Conservation (phyloP, 2,888 invertebrate species). For the Stratiomys singularior region DNA sequence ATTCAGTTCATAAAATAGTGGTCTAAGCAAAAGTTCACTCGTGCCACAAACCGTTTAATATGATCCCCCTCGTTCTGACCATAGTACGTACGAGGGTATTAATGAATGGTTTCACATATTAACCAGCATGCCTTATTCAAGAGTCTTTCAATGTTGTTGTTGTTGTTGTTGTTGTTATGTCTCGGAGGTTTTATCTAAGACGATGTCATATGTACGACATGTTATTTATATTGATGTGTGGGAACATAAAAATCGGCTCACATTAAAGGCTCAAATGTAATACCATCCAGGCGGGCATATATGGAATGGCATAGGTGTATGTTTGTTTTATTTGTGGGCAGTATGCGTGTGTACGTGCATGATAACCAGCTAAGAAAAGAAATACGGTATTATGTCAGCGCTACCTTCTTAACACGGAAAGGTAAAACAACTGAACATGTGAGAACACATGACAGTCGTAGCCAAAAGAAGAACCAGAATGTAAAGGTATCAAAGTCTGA, state of each 20-base stretch:
- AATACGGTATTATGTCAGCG: background rate
- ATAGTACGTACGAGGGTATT: background rate
- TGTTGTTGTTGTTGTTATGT: background rate
- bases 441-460: no score
- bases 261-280: constrained; percentile 26
- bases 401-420: background rate
- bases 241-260: constrained; percentile 34
- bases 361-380: background rate
- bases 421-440: background rate
- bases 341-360: background rate
- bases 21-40: constrained; percentile 9
- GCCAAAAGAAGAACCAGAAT: no score
- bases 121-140: constrained; percentile 24
- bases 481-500: no score
- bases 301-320: background rate
- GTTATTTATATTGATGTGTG: constrained; percentile 30
- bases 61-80: background rate
- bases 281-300: background rate
- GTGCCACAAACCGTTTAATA: constrained; percentile 11
- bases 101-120: constrained; percentile 39
- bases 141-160: background rate
- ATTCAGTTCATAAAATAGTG: constrained; percentile 3
- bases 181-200: background rate
- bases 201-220: background rate
- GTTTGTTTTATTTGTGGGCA: background rate